Evolutionary conservation across 2,113 vertebrate genomes (phyloP).

Genomic region (Lycaon pictus): DNA sequence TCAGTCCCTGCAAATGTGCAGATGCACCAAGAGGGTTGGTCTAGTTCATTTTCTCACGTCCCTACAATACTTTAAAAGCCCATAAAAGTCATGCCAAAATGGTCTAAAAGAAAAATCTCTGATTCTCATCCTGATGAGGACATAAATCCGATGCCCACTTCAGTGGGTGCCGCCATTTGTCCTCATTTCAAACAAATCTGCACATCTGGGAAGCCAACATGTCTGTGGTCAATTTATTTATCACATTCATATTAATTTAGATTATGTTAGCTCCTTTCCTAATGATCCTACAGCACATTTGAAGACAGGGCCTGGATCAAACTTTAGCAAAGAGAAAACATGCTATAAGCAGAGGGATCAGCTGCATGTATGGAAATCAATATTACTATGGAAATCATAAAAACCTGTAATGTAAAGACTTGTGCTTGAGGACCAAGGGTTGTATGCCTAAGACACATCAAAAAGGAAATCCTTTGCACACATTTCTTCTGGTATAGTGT

Average conservation of each 20-base stretch:
- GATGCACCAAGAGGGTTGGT: too few relatives aligned
- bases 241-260: background rate
- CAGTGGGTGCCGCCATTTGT: background rate
- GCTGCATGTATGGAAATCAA: background rate
- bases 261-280: accelerated
- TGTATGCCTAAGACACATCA: background rate
- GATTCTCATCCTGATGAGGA: background rate
- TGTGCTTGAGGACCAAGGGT: too few relatives aligned
- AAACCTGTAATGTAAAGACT: background rate
- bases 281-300: background rate
- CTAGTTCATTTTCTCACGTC: accelerated
- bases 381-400: background rate
- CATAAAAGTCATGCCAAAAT: background rate
- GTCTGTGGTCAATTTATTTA: too few relatives aligned
- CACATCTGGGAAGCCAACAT: background rate
- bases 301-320: background rate
- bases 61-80: background rate
- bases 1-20: background rate
- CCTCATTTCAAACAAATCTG: background rate
- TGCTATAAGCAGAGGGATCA: background rate
- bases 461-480: background rate
- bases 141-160: background rate
- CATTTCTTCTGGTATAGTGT: background rate
- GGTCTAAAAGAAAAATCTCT: background rate
- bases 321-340: background rate